A percentile compares a stretch with the other conserved stretches of the same genome.
phyloP scores from a whole-genome alignment of 2,113 vertebrate species.

The Heloderma charlesbogerti region DNA sequence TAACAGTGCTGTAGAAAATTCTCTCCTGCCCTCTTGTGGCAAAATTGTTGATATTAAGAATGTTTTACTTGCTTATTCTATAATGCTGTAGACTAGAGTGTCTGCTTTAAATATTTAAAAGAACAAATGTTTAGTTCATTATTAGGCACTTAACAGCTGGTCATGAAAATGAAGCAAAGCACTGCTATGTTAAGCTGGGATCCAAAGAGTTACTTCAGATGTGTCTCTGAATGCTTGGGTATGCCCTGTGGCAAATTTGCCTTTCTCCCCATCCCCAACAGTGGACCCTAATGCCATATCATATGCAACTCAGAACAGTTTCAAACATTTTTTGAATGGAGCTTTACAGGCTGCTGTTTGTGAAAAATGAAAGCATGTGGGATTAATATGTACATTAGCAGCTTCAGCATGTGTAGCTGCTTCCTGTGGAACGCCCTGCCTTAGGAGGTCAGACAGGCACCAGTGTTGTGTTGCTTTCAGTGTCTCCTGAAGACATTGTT shows the following conservation, averaged over 20 bases:
- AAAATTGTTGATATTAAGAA: background rate
- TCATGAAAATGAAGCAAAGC: background rate
- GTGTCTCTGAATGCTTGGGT: background rate
- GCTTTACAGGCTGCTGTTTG: background rate
- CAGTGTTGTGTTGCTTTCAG: too few relatives aligned
- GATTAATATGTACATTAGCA: background rate
- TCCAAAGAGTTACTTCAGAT: background rate
- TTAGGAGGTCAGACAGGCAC: too few relatives aligned
- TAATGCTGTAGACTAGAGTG: background rate
- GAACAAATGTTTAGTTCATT: background rate
- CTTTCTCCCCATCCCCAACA: background rate
- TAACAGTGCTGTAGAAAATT: background rate
- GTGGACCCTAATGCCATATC: background rate
- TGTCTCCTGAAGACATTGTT: too few relatives aligned
- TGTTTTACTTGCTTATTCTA: background rate
- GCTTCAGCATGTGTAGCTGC: too few relatives aligned
- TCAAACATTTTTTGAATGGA: background rate
- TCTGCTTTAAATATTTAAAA: background rate
- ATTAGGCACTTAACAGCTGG: background rate
- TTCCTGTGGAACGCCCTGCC: too few relatives aligned
- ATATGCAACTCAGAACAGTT: background rate
- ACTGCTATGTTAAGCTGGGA: background rate
- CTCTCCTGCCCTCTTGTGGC: background rate
- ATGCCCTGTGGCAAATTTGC: background rate
- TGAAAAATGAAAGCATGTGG: too few relatives aligned